Conservation (phyloP, 2,888 invertebrate species). For the Drosophila sordidula region DNA sequence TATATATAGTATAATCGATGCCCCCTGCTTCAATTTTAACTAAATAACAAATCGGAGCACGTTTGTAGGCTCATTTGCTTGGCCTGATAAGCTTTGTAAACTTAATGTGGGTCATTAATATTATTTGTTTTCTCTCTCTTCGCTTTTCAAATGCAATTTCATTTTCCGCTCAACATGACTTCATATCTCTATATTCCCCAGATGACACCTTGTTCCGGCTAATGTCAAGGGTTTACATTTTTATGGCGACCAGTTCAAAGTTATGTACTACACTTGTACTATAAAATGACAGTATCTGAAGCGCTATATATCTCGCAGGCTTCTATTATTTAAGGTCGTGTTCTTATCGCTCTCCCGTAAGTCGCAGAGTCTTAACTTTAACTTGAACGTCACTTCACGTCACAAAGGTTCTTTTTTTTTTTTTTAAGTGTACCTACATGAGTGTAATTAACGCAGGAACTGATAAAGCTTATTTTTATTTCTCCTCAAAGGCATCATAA, state of each 20-base stretch:
- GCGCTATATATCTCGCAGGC: slow-evolving; percentile 1
- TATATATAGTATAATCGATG: slow-evolving; percentile 2
- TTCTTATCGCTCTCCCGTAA: slow-evolving; percentile 29
- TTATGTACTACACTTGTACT: background rate
- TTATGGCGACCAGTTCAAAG: slow-evolving; percentile 16
- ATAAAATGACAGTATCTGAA: background rate
- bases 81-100: slow-evolving; percentile 54
- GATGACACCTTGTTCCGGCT: background rate
- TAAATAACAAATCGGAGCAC: slow-evolving; percentile 55
- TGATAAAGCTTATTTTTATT: slow-evolving; percentile 30
- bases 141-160: slow-evolving; percentile 43
- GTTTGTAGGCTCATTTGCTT: slow-evolving; percentile 35
- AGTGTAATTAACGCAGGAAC: slow-evolving; percentile 13
- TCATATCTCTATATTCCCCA: background rate
- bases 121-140: slow-evolving; percentile 14
- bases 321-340: slow-evolving; percentile 15
- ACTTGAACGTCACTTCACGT: slow-evolving; percentile 23
- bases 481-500: slow-evolving; percentile 17
- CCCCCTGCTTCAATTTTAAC: slow-evolving; percentile 40
- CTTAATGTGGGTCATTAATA: slow-evolving; percentile 68
- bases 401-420: slow-evolving; percentile 4
- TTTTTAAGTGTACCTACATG: slow-evolving; percentile 14
- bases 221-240: slow-evolving; percentile 24
- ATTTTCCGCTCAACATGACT: slow-evolving; percentile 23
- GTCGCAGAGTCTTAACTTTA: slow-evolving; percentile 12